Evolutionary conservation across 2,888 invertebrate genomes (phyloP), one percentile per base, ranked within the genome.

Genomic region (Gnatocerus cornutus): DNA sequence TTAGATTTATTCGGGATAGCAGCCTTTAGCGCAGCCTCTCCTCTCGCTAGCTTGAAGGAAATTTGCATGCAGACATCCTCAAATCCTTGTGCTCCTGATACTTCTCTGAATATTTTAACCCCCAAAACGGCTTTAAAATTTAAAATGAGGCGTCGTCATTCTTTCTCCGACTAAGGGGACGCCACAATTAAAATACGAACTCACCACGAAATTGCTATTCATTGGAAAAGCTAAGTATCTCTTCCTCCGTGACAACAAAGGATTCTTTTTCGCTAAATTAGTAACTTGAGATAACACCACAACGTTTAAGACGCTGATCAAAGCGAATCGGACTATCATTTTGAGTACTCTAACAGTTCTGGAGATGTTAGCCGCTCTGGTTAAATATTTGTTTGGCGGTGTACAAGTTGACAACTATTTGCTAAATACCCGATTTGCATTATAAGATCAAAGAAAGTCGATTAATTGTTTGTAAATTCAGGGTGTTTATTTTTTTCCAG

Each of bases 221-320:
- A 85, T 84, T 33, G 87, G 87, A 81, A 87, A 88, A 29, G 84
- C 79, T 69, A 88, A 80, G 79, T 86, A 87, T 70, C 88, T 83
- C 74, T 85, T 85, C 72, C 83, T 85, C 73, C 87, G 81, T 10
- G 84, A 86, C 14, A 82, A 61, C 7, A 80, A 46, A 5, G 72
- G 71, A 71, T 79, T 76, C n/a, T 68, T 67, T 59, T 67, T 76
- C n/a, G 45, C 29, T 30, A 76, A 55, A 61, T 62, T 68, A 1
- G 77, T 76, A 45, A 68, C 41, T 50, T 62, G 62, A 33, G 21
- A 41, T 5, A 45, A 14, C 1, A 8, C 41, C 12, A 14, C 10
- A 37, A 3, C 39, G 3, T 53, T 61, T 43, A 61, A 33, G 27
- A 43, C 39, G 46, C 43, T 37, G 10, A 61, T 46, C 16, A 64